A percentile compares a stretch with the other conserved stretches of the same genome.
Conservation (phyloP, 2,888 invertebrate genomes). For the Mantis religiosa region DNA sequence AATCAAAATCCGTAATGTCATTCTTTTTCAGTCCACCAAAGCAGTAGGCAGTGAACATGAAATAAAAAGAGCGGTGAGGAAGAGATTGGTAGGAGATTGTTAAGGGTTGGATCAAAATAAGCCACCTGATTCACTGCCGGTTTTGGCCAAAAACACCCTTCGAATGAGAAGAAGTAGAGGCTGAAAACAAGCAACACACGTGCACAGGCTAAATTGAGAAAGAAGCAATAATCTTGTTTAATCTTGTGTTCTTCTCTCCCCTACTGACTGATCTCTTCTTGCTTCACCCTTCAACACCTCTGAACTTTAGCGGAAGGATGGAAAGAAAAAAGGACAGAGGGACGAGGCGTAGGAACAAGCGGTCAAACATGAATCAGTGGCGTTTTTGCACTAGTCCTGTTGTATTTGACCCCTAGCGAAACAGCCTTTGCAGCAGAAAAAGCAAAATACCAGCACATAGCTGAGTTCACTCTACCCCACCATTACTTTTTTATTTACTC, state of each 20-base stretch:
- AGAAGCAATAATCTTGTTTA: constrained; percentile 20
- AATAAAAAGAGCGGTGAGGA: too few relatives aligned
- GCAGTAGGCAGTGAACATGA: not conserved
- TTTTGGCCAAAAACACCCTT: not conserved
- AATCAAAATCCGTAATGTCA: not conserved
- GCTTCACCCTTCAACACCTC: not conserved
- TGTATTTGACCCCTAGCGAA: too few relatives aligned
- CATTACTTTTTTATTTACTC: not conserved
- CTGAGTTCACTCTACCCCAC: not conserved
- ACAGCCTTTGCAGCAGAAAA: not conserved
- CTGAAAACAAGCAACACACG: not conserved
- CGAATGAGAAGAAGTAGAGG: not conserved
- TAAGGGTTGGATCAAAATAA: not conserved
- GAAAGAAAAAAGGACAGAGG: not conserved
- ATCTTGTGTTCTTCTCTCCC: constrained; percentile 14
- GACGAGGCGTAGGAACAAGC: not conserved
- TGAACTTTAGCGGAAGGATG: not conserved
- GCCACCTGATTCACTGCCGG: too few relatives aligned
- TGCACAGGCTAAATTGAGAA: constrained; percentile 14
- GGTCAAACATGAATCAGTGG: not conserved
- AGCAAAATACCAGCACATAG: not conserved
- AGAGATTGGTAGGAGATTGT: not conserved
- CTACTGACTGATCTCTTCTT: not conserved
- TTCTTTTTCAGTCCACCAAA: not conserved
- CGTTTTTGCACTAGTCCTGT: not conserved